Evolutionary conservation across 2,797 vertebrate species (phyloP).

Genomic region (Anguilla megastoma): DNA sequence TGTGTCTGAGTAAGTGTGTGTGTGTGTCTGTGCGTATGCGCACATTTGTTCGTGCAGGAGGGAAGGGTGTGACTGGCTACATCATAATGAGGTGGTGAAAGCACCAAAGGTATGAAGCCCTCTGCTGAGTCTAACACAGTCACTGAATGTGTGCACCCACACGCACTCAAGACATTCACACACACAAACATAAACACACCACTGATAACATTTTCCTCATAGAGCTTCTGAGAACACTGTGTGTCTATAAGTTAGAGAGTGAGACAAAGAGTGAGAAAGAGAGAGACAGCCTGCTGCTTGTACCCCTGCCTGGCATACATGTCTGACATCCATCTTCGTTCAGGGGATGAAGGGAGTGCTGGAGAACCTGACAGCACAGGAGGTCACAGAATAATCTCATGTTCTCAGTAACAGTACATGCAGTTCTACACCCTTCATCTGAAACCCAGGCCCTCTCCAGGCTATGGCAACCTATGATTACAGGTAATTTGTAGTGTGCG

Average conservation of each 20-base stretch:
- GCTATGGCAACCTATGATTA: not conserved
- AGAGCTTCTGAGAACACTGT: not conserved
- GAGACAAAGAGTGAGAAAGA: not conserved
- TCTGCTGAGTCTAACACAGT: not conserved
- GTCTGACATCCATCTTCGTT: not conserved
- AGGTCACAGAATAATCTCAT: constrained; percentile 1
- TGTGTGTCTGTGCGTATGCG: too few species aligned
- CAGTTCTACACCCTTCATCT: not conserved
- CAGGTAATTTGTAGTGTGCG: not conserved
- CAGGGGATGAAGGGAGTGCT: not conserved
- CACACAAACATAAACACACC: not conserved
- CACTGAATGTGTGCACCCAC: not conserved
- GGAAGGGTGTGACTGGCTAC: not conserved
- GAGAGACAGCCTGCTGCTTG: not conserved
- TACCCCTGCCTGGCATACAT: not conserved
- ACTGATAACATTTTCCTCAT: not conserved
- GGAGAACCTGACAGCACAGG: not conserved
- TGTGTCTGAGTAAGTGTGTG: too few species aligned
- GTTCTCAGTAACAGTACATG: constrained; percentile 15
- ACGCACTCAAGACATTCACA: not conserved
- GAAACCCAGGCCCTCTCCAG: not conserved
- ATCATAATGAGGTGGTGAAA: not conserved
- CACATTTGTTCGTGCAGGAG: too few species aligned
- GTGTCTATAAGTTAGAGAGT: not conserved
- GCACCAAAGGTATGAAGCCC: not conserved